Base-by-base conservation (phyloP, 2,888 invertebrate species). In the Epistrophe eligans region DNA sequence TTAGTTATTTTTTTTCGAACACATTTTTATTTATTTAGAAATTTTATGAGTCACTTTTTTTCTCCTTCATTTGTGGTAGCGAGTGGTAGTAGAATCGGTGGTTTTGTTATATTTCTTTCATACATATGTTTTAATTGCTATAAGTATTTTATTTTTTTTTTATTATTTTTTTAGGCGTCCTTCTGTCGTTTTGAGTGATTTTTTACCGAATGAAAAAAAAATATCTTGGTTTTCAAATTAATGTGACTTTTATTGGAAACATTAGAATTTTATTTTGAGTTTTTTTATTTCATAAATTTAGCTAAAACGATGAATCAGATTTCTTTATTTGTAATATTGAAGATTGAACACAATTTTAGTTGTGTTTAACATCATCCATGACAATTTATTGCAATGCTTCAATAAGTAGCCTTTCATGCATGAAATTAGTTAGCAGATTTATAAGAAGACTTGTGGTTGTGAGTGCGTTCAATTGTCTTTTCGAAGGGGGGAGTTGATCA, bases 21-120 rank as follows among this genome's bases (percentile, higher is more conserved):
- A 84, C 48, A 74, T 74, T 84, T 81, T 60, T 74, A 70, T 77
- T 83, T 83, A 72, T 84, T 83, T 79, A 60, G 76, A 83, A 40
- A 83, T 72, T 76, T 83, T 70, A 76, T 87, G 83, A 87, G 79
- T 83, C 87, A 87, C 66, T 82, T 76, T 52, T 74, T 52, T 45
- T 73, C 73, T 81, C 43, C 62, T 70, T 81, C 55, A 45, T 19
- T 24, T 62, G 70, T 40, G 70, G 72, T 28, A 19, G 67, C 13
- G 11, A 48, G 32, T 45, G 66, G 17, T 72, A 19, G 72, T 28
- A 67, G 62, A 71, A 70, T 64, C 38, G 64, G 70, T 72, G 72
- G 60, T 73, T 62, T 55, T 32, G 48, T 82, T 58, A 45, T 72
- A 55, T 77, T 77, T 52, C 77, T 71, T 85, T 82, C 40, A 82